phyloP scores from a whole-genome alignment of 2,888 invertebrate genomes.

The Tenthredo scrophulariae region DNA sequence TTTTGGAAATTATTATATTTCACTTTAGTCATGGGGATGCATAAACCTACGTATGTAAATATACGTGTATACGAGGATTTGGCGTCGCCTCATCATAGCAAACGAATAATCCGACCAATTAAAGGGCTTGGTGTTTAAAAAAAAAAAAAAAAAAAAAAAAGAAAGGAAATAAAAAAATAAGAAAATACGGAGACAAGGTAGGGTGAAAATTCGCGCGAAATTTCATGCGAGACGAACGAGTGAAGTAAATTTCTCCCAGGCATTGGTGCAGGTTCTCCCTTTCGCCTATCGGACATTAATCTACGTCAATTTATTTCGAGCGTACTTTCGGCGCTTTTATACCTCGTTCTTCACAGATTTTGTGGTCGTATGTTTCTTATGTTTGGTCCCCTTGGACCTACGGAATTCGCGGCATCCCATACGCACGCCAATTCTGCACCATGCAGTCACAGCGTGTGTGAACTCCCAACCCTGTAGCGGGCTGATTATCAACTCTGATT shows the following conservation, averaged over 20 bases:
- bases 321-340: slow-evolving; percentile 46
- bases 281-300: slow-evolving; percentile 35
- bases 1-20: not conserved
- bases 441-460: slow-evolving; percentile 17
- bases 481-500: slow-evolving; percentile 39
- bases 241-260: slow-evolving; percentile 26
- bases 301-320: slow-evolving; percentile 34
- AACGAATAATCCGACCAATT: slow-evolving; percentile 53
- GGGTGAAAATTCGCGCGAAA: slow-evolving; percentile 24
- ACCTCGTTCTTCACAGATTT: slow-evolving; percentile 24
- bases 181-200: not conserved
- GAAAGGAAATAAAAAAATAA: slow-evolving; percentile 29
- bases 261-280: not conserved
- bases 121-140: slow-evolving; percentile 38
- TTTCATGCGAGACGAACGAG: slow-evolving; percentile 24
- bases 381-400: slow-evolving; percentile 9
- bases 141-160: slow-evolving; percentile 19
- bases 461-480: slow-evolving; percentile 25
- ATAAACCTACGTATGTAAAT: not conserved
- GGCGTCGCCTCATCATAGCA: not conserved
- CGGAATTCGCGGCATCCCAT: slow-evolving; percentile 13
- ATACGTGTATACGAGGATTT: not conserved
- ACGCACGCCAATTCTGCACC: not conserved
- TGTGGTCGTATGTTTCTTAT: slow-evolving; percentile 13
- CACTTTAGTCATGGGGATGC: not conserved